These are phyloP conservation scores for Kuschelorhynchus macadamiae DNA, from an alignment of 2,888 invertebrate species.

Conservation along the genomic window DNA sequence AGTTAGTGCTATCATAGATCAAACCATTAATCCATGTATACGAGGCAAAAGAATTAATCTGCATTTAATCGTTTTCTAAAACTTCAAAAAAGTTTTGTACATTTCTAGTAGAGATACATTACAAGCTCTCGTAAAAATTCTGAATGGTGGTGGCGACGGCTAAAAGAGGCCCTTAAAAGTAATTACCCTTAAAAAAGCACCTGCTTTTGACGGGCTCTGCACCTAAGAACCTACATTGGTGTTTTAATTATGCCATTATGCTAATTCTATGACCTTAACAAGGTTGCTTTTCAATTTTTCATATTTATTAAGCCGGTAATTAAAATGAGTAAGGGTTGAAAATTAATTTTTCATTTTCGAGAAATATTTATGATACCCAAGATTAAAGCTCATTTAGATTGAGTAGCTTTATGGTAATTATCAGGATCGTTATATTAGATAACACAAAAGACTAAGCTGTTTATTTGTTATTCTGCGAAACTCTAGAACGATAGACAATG, in stretches of 20 bases:
- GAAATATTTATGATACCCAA: constrained; percentile 42
- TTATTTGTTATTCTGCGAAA: too few species aligned
- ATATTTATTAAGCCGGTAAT: constrained; percentile 55
- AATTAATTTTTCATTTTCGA: constrained; percentile 49
- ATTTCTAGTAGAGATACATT: constrained; percentile 31
- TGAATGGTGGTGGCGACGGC: constrained; percentile 22
- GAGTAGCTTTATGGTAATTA: constrained; percentile 20
- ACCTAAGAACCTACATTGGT: constrained; percentile 59
- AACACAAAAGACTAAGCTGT: too few species aligned
- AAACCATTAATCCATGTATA: too few species aligned
- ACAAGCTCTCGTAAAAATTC: constrained; percentile 16
- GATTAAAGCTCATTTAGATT: constrained; percentile 35
- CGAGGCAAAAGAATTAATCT: too few species aligned
- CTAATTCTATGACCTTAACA: constrained; percentile 62
- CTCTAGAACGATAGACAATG: too few species aligned
- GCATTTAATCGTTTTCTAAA: too few species aligned
- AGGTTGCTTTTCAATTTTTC: constrained; percentile 62
- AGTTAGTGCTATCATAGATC: too few species aligned
- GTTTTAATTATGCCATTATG: constrained; percentile 63
- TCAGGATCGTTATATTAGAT: background rate
- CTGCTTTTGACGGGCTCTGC: constrained; percentile 60
- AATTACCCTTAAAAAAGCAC: constrained; percentile 60
- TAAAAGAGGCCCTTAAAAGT: constrained; percentile 51
- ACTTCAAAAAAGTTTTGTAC: too few species aligned
- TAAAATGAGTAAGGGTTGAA: constrained; percentile 49